These are phyloP conservation scores for Colletes latitarsis DNA, from an alignment of 1,140 invertebrate genomes.

Conservation along the genomic window DNA sequence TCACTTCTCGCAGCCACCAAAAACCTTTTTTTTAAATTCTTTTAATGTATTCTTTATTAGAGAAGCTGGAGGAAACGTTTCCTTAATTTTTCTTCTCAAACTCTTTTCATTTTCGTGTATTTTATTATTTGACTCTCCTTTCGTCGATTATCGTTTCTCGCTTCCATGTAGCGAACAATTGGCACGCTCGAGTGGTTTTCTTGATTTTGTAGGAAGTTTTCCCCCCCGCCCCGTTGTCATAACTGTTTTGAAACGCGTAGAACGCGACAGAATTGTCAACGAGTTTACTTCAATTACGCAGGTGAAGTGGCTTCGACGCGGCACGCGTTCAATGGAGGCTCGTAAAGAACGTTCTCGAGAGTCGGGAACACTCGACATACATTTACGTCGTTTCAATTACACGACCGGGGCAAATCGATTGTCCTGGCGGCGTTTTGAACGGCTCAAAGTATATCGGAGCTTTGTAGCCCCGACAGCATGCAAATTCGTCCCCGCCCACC, in stretches of 20 bases:
- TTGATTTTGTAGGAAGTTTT: background rate
- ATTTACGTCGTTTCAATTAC: constrained; percentile 44
- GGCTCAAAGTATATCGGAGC: constrained; percentile 35
- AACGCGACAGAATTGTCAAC: background rate
- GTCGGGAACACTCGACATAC: constrained; percentile 25
- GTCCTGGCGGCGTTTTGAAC: constrained; percentile 30
- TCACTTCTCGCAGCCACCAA: no score
- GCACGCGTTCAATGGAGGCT: constrained; percentile 11
- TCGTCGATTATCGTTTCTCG: no score
- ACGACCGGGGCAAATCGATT: constrained; percentile 20
- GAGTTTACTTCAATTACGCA: constrained; percentile 36
- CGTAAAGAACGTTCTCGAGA: constrained; percentile 30
- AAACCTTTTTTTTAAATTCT: no score
- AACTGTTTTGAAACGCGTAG: background rate
- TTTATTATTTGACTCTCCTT: no score
- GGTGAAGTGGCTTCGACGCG: constrained; percentile 1
- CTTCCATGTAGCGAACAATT: no score
- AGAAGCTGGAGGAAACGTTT: no score
- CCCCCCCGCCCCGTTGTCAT: background rate
- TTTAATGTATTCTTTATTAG: no score
- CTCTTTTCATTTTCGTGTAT: no score
- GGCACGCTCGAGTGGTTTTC: no score
- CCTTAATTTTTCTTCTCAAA: no score
- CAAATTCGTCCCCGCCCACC: constrained; percentile 13
- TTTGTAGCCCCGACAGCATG: constrained; percentile 37